Evolutionary conservation across 2,888 invertebrate genomes (phyloP).

Genomic region (Andrena dorsata): DNA sequence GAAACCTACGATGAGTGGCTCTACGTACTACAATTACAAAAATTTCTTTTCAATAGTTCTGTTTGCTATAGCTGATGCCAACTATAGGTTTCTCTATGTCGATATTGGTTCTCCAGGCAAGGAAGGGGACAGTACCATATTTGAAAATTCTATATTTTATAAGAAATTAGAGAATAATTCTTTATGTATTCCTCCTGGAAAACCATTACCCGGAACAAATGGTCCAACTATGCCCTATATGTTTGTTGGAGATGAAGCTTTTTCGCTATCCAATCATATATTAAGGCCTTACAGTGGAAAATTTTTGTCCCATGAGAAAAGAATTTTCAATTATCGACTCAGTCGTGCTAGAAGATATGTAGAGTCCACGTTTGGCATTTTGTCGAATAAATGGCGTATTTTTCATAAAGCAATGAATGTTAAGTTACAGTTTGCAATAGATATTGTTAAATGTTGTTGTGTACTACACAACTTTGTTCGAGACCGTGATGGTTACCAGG

Average conservation of each 20-base stretch:
- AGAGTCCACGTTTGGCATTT: neutral
- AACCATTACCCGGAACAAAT: too few relatives aligned
- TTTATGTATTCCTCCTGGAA: too few relatives aligned
- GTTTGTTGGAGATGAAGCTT: too few relatives aligned
- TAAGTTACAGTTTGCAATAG: neutral
- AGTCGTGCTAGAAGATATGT: neutral
- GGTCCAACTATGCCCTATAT: too few relatives aligned
- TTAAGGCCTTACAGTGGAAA: neutral
- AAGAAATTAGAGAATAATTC: too few relatives aligned
- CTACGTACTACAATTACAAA: neutral
- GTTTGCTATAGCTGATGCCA: neutral
- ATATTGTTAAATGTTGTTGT: neutral
- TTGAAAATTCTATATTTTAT: too few relatives aligned
- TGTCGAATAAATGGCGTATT: conserved; percentile 1
- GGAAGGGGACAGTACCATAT: too few relatives aligned
- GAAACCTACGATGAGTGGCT: neutral
- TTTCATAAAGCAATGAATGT: too few relatives aligned
- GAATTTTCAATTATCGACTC: neutral
- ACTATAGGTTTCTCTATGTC: too few relatives aligned
- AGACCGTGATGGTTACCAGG: conserved; percentile 1
- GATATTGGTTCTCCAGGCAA: too few relatives aligned
- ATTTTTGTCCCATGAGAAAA: neutral
- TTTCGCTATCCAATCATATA: too few relatives aligned
- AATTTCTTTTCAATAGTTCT: neutral
- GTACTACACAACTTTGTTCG: neutral